These are phyloP conservation scores for Brachypodius melanocephalos DNA, from an alignment of 2,113 vertebrate genomes.

Conservation along the genomic window DNA sequence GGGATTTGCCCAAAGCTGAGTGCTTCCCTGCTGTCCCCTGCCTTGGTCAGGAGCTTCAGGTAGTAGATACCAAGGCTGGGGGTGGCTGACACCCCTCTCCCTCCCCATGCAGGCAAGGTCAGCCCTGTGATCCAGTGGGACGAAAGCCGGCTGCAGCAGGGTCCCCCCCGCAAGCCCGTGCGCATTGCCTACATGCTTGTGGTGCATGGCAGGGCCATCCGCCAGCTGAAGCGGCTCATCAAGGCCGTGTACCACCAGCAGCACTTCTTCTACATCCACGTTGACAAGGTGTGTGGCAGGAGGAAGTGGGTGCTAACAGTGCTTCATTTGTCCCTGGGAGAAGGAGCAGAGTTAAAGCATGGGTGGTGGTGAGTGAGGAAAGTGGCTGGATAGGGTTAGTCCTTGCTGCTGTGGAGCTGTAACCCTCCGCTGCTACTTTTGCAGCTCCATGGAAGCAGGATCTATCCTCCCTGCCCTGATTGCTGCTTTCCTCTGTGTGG, in stretches of 20 bases:
- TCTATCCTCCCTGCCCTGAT: background rate
- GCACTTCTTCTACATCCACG: constrained; percentile 97
- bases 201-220: constrained; percentile 89
- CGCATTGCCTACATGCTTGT: constrained; percentile 91
- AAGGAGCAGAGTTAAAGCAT: fast-evolving
- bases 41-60: background rate
- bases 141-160: constrained; percentile 76
- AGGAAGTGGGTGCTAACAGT: background rate
- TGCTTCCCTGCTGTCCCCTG: background rate
- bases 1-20: fast-evolving
- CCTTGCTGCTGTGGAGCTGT: background rate
- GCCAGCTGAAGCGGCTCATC: constrained; percentile 92
- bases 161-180: constrained; percentile 78
- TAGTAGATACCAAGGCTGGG: background rate
- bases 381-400: background rate
- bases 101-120: constrained; percentile 74
- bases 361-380: background rate
- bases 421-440: background rate
- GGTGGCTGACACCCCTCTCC: background rate
- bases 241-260: constrained; percentile 93
- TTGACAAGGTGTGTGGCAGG: constrained; percentile 83
- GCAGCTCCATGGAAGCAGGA: background rate
- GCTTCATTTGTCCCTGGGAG: fast-evolving
- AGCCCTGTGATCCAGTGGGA: constrained; percentile 82
- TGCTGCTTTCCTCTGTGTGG: background rate